Percentiles rank a stretch among this genome's conserved stretches.
phyloP scores from a whole-genome alignment of 92 coral and sea anemone genomes.

The Palythoa caribaeorum region DNA sequence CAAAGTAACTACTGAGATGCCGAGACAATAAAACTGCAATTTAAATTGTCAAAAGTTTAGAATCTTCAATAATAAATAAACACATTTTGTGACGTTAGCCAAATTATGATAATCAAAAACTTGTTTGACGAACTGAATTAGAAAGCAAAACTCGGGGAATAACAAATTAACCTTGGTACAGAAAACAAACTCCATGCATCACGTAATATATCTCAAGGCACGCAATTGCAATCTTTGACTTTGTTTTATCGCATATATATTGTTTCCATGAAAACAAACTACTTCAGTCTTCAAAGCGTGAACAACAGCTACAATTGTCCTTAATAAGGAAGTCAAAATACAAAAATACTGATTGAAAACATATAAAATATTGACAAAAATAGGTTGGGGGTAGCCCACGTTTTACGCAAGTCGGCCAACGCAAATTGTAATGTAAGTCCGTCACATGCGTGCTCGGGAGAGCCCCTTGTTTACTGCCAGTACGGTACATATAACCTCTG shows the following conservation, averaged over 20 bases:
- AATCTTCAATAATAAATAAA: too few species aligned
- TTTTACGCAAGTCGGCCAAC: not conserved
- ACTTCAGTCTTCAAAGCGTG: not conserved
- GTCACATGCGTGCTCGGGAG: not conserved
- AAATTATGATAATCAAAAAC: too few species aligned
- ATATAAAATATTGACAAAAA: not conserved
- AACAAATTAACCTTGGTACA: too few species aligned
- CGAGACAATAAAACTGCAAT: not conserved
- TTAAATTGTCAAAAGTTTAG: too few species aligned
- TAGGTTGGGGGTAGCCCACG: not conserved
- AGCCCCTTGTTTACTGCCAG: not conserved
- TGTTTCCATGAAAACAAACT: not conserved
- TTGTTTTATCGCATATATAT: not conserved
- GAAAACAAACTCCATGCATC: too few species aligned
- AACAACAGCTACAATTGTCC: not conserved
- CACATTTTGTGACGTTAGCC: too few species aligned
- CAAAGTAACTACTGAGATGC: too few species aligned
- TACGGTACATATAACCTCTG: not conserved
- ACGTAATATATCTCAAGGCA: not conserved
- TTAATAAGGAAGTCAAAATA: not conserved
- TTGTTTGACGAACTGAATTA: too few species aligned
- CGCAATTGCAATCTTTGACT: not conserved
- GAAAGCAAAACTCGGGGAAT: too few species aligned
- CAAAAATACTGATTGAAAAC: not conserved
- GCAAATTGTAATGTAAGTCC: not conserved